phyloP scores from a whole-genome alignment of 92 coral and sea anemone species.

The Actinostola sp. region DNA sequence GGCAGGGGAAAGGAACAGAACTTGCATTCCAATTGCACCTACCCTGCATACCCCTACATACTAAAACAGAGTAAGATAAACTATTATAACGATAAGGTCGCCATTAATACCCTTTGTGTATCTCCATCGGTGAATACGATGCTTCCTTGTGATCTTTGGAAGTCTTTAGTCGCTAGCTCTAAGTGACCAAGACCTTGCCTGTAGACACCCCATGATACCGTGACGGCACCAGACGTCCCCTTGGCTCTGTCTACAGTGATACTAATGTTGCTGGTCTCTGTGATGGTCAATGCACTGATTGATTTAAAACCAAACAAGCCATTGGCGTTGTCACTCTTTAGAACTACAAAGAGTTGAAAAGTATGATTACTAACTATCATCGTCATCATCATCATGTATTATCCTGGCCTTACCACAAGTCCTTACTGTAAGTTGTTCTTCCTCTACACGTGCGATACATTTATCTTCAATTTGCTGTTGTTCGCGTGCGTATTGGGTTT shows the following conservation, averaged over 20 bases:
- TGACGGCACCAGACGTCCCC: slow-evolving; percentile 64
- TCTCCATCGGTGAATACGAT: slow-evolving; percentile 63
- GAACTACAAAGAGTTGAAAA: slow-evolving; percentile 52
- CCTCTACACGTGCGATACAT: no score
- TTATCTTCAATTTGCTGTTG: no score
- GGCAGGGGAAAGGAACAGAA: no score
- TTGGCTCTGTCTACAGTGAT: slow-evolving; percentile 54
- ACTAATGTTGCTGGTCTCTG: slow-evolving; percentile 67
- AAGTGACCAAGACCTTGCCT: slow-evolving; percentile 44
- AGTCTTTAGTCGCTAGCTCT: slow-evolving; percentile 69
- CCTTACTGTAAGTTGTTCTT: no score
- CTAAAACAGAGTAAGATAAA: no score
- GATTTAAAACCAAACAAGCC: slow-evolving; percentile 87
- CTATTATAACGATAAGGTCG: no score
- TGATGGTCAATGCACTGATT: slow-evolving; percentile 37
- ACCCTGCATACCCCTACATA: no score
- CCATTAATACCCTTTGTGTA: no score
- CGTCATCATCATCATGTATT: not conserved
- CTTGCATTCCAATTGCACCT: no score
- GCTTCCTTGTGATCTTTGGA: slow-evolving; percentile 64
- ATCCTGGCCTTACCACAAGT: not conserved
- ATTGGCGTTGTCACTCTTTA: slow-evolving; percentile 97
- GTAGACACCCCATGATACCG: slow-evolving; percentile 78
- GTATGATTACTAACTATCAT: not conserved
- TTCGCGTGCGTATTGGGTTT: no score